These are phyloP conservation scores for Heliangelus exortis DNA, from an alignment of 2,797 vertebrate species.

Conservation along the genomic window DNA sequence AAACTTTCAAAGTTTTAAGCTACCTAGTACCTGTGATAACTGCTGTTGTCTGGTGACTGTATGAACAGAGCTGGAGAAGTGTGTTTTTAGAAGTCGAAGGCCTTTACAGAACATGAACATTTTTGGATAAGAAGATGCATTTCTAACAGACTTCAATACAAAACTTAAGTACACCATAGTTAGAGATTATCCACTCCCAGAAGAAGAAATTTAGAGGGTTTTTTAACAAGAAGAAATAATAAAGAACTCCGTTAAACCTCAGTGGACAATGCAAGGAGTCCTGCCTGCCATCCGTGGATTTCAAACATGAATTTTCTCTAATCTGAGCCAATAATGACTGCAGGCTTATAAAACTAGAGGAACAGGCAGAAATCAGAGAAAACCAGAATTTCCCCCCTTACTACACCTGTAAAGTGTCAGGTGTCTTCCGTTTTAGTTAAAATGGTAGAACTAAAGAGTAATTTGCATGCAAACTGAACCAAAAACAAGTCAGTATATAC, in stretches of 20 bases:
- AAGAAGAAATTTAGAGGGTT: background rate
- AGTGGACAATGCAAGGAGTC: background rate
- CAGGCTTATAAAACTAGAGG: background rate
- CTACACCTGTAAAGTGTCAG: background rate
- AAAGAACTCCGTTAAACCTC: background rate
- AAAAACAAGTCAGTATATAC: conserved; percentile 40
- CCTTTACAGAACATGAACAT: background rate
- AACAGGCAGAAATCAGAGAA: background rate
- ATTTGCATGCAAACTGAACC: background rate
- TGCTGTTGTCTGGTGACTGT: background rate
- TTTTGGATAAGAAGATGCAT: background rate
- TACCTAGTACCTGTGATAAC: background rate
- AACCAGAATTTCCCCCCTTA: background rate
- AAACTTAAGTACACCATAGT: background rate
- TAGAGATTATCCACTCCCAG: background rate
- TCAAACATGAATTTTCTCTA: background rate
- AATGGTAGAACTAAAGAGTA: background rate
- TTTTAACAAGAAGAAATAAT: background rate
- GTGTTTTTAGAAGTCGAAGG: background rate
- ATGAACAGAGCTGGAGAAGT: background rate
- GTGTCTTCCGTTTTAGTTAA: background rate
- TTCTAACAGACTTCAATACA: background rate
- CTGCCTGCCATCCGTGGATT: background rate
- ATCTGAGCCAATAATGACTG: background rate
- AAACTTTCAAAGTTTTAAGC: background rate